Evolutionary conservation across 2,797 vertebrate genomes (phyloP).

Genomic region (Oreochromis mossambicus): DNA sequence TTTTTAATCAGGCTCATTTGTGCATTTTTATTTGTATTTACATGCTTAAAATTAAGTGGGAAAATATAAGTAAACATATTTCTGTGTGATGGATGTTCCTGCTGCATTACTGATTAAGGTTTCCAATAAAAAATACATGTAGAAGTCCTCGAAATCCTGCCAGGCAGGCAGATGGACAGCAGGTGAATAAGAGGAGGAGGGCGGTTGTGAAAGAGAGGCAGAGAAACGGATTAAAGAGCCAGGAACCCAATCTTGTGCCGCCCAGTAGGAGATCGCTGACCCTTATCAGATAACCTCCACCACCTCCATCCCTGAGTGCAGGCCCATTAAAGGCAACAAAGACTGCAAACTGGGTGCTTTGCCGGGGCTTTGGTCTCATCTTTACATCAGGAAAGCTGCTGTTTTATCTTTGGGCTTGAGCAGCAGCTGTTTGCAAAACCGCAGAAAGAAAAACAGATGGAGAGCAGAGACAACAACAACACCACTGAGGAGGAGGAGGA

Average conservation of each 20-base stretch:
- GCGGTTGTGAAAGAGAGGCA: neutral
- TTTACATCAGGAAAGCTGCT: neutral
- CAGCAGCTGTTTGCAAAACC: constrained; percentile 16
- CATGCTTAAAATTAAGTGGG: rapidly evolving
- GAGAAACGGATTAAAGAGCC: constrained; percentile 19
- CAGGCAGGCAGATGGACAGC: constrained; percentile 19
- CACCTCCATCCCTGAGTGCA: neutral
- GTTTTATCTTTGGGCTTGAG: neutral
- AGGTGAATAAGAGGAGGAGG: neutral
- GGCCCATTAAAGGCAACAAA: neutral
- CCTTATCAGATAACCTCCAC: constrained; percentile 46
- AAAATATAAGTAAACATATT: neutral
- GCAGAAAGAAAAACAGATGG: constrained; percentile 30
- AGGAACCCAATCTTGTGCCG: constrained; percentile 34
- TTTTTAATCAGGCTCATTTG: neutral
- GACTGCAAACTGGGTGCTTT: neutral
- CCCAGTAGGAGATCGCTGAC: constrained; percentile 32
- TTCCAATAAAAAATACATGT: neutral
- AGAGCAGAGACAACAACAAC: neutral
- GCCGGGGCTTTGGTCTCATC: neutral
- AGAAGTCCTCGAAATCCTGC: neutral
- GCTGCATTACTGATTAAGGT: neutral
- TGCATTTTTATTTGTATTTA: neutral
- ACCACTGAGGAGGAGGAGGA: neutral
- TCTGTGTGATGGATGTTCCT: neutral